Evolutionary conservation across 2,888 invertebrate species (phyloP), one percentile per base, ranked within the genome.

Genomic region (Lasioglossum malachurum): DNA sequence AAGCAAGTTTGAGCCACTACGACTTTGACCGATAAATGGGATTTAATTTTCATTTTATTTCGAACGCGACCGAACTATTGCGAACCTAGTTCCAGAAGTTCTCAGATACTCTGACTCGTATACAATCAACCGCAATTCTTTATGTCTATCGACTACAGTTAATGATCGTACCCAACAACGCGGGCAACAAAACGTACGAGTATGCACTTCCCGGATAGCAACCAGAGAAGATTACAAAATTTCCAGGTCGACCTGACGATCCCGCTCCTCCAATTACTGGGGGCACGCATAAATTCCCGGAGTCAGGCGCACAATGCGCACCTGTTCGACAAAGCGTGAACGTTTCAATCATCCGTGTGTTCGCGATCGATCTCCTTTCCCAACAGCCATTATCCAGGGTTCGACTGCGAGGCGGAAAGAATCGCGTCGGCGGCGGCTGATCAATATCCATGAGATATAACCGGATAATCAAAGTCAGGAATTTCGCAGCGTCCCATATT

Each of bases 391-490:
- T 69, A 69, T 38, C 69, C 23, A 38, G 35, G n/a, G 69, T 69
- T 35, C 46, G 16, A 74, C 23, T 72, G 16, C 72, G 46, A 23
- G 46, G 75, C 46, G 7, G 49, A 60, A 80, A 86, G 80, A 86
- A 79, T 83, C 60, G 76, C 64, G n/a, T 64, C 64, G 35, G 72
- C 14, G 57, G n/a, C n/a, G 64, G 49, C 35, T 69, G 78, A 83
- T 86, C 87, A 46, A 83, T 86, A 78, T 71, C 87, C 77, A 31
- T 80, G 82, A 88, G 75, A 53, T 75, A 82, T 78, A 38, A 75
- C 71, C 49, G 78, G 79, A 80, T 83, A 82, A 87, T 88, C 76
- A 78, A 83, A 87, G 75, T 77, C 44, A 46, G 83, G 85, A 88
- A 84, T 83, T 81, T 77, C 75, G 64, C 73, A 38, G 69, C 75